Percentiles rank a stretch among this genome's conserved stretches.
Conservation (phyloP, 1,140 invertebrate genomes). For the Latrodectus geometricus region DNA sequence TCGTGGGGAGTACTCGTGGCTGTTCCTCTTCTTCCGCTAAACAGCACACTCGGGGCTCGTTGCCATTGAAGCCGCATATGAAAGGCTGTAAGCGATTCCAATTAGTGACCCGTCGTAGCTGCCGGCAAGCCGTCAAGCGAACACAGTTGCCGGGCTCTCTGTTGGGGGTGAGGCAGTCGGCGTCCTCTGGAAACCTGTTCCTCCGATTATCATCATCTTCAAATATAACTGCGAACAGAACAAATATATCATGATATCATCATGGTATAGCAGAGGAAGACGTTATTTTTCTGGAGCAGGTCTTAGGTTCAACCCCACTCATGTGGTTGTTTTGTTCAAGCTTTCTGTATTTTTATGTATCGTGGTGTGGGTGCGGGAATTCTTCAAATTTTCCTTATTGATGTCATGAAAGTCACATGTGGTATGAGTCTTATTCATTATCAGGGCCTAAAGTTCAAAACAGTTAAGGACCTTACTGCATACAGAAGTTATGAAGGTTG, state of each 20-base stretch:
- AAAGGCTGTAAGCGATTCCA: constrained; percentile 25
- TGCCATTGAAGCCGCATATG: constrained; percentile 50
- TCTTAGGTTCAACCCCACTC: no score
- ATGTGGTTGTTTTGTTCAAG: no score
- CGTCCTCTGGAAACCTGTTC: not conserved
- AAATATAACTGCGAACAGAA: constrained; percentile 26
- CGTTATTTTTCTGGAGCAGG: no score
- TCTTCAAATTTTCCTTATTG: no score
- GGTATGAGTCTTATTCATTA: no score
- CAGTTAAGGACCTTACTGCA: no score
- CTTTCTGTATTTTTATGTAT: no score
- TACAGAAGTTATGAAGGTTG: no score
- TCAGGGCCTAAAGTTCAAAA: no score
- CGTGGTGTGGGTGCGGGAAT: no score
- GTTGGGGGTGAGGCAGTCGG: constrained; percentile 18
- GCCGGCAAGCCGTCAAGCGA: constrained; percentile 10
- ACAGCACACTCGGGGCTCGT: constrained; percentile 59
- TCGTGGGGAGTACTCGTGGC: not conserved
- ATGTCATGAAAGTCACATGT: no score
- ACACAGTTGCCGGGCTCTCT: not conserved
- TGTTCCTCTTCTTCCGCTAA: not conserved
- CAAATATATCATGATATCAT: not conserved
- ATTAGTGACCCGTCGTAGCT: not conserved
- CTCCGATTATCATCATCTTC: constrained; percentile 11
- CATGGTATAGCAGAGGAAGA: no score